phyloP scores from a whole-genome alignment of 2,888 invertebrate genomes.

The Disparrhopalites patrizii region DNA sequence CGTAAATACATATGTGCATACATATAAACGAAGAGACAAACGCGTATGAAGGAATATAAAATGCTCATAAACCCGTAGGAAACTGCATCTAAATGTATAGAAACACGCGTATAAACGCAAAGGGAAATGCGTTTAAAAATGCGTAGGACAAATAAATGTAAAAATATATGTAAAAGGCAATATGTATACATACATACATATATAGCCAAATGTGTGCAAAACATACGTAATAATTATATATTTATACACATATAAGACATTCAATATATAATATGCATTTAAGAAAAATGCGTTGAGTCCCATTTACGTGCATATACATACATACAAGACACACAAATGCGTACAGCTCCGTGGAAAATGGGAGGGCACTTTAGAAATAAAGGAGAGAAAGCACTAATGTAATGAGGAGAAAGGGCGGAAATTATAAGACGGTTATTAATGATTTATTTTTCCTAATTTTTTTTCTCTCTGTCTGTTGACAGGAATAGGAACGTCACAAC shows the following conservation, averaged over 20 bases:
- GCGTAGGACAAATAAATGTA: neutral
- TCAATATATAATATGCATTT: neutral
- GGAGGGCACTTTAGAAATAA: no score
- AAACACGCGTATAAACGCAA: no score
- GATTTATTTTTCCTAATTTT: neutral
- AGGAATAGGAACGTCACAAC: slow-evolving; percentile 28
- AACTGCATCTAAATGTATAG: no score
- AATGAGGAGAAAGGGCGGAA: neutral
- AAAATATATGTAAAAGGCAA: no score
- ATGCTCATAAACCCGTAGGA: no score
- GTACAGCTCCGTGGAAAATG: no score
- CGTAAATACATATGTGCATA: no score
- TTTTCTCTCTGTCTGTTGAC: neutral
- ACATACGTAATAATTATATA: neutral
- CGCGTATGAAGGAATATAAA: no score
- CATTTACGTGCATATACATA: neutral
- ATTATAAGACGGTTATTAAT: neutral
- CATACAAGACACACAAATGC: no score
- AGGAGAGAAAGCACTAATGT: neutral
- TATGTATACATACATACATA: no score
- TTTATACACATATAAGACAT: neutral
- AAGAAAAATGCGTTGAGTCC: neutral
- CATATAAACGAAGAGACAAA: no score
- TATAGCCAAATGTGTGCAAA: no score
- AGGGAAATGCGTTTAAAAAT: neutral